Percentiles rank a stretch among this genome's conserved stretches.
These are phyloP conservation scores for Stichodactyla mertensii DNA, from an alignment of 64 coral and sea anemone species.

Conservation along the genomic window DNA sequence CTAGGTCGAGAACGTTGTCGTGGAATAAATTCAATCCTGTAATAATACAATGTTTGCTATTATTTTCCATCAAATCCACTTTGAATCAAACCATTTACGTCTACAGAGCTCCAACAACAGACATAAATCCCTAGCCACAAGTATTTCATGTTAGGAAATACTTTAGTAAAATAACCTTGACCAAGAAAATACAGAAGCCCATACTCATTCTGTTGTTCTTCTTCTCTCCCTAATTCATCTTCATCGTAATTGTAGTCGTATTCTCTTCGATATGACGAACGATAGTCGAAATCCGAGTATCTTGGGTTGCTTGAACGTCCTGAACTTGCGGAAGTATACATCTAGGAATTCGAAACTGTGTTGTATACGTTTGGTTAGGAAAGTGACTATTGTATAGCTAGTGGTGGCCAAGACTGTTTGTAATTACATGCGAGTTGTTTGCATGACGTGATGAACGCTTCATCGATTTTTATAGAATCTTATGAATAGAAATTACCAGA, in stretches of 20 bases:
- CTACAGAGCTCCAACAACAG: background rate
- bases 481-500: conserved; percentile 18
- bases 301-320: background rate
- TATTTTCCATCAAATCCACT: background rate
- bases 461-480: conserved; percentile 27
- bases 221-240: background rate
- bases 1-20: background rate
- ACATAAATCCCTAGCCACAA: background rate
- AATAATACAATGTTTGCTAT: background rate
- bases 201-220: background rate
- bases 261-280: background rate
- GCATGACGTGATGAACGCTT: conserved; percentile 9
- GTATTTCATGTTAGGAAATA: background rate
- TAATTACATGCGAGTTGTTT: conserved; percentile 1
- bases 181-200: background rate
- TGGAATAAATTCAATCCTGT: background rate
- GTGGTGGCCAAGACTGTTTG: background rate
- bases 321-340: conserved; percentile 2
- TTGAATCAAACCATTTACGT: background rate
- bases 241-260: background rate
- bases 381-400: background rate
- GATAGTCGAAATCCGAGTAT: background rate
- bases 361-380: background rate
- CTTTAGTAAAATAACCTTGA: background rate
- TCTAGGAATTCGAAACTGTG: background rate